Base-by-base conservation (phyloP, 2,888 invertebrate species). In the Volucella inflata region DNA sequence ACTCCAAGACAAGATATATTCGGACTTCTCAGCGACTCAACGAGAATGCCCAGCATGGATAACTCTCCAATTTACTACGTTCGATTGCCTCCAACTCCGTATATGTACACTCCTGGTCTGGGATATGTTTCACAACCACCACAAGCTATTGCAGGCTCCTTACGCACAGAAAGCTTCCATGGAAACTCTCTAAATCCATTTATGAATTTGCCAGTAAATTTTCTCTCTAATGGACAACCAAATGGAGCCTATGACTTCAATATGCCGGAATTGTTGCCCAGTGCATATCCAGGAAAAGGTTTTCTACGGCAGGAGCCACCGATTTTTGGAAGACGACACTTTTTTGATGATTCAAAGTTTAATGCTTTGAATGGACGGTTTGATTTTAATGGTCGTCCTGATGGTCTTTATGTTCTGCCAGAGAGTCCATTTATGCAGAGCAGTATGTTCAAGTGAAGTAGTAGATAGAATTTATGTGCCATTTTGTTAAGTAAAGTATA, bases 11-110 rank as follows among this genome's bases (percentile, higher is more conserved):
- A 79, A 60, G 84, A 84, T n/a, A 50, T 55, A n/a, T 14, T n/a
- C 2, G 79, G 59, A 10, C 44, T 71, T 4, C 17, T 84, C 8
- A 42, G 75, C 4, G 65, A 59, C 2, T 17, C 79, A 11, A 38
- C 65, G 8, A 50, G 90, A 51, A 85, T 90, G 0, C 40, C 87
- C 0, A 42, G 87, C 8, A 94, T 93, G 57, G 94, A 94, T 75
- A 96, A 97, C 89, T 97, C 97, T 1, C 96, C 97, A 10, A 96
- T 97, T 83, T 97, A 96, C 92, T 97, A 97, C 92, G 96, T 97
- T 55, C 94, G 96, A 72, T 91, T 97, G 76, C 97, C 97, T 0
- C 96, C 97, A 0, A 95, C 96, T 4, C 97, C 97, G 0, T 97
- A 97, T 91, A 95, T 96, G 94, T 97, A 95, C 90, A 95, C 97